Percentiles rank a stretch among this genome's conserved stretches.
These are phyloP conservation scores for Tokudaia muenninki DNA, from an alignment of 2,797 vertebrate species.

Conservation along the genomic window DNA sequence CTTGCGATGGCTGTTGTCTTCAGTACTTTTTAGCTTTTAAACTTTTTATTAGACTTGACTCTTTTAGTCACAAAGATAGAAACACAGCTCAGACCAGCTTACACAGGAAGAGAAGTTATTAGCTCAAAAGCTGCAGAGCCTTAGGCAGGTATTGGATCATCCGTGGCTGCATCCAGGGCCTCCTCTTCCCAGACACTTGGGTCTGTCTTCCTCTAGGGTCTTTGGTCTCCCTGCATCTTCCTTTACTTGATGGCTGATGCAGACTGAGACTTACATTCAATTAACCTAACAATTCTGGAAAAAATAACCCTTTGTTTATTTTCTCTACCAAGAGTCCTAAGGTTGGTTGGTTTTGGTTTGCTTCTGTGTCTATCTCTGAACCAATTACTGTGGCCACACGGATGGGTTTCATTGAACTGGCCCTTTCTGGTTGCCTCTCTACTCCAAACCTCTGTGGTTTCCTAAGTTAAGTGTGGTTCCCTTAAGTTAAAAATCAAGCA, in stretches of 20 bases:
- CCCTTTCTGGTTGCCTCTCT: not conserved
- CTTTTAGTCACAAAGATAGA: slow-evolving; percentile 18
- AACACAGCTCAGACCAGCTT: slow-evolving; percentile 19
- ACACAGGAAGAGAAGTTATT: not conserved
- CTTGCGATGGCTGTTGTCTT: not conserved
- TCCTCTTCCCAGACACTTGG: not conserved
- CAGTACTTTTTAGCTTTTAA: not conserved
- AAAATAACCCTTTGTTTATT: not conserved
- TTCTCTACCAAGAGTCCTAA: not conserved
- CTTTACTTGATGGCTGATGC: not conserved
- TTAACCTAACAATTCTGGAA: not conserved
- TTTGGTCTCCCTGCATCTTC: not conserved
- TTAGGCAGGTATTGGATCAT: not conserved
- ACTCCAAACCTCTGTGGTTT: not conserved
- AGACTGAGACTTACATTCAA: not conserved
- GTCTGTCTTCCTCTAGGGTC: not conserved
- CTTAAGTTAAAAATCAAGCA: not conserved
- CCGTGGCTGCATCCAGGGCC: not conserved
- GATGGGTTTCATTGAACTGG: not conserved
- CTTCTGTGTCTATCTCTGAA: not conserved
- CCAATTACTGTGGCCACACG: not conserved
- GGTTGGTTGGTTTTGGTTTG: not conserved
- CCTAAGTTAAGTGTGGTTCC: not conserved
- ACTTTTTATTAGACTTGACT: slow-evolving; percentile 37
- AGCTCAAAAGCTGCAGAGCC: not conserved